Conservation (phyloP, 2,797 vertebrate genomes). For the Squalus acanthias region DNA sequence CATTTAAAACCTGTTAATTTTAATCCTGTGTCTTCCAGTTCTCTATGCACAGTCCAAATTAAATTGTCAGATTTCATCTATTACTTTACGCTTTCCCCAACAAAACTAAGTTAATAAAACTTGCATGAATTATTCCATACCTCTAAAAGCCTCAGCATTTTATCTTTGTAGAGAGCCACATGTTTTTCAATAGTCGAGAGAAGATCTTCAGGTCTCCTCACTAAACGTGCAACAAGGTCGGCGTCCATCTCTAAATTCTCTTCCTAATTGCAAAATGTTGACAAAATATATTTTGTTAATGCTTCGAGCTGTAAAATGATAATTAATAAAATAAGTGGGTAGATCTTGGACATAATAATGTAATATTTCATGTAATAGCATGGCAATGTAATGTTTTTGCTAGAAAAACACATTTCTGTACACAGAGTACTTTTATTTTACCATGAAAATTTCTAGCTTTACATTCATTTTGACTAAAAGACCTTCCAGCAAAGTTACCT, state of each 20-base stretch:
- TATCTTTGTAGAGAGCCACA: constrained; percentile 69
- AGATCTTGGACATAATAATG: background rate
- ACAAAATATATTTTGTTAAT: constrained; percentile 18
- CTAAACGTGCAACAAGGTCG: constrained; percentile 58
- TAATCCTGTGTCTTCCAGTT: too few relatives aligned
- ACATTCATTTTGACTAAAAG: background rate
- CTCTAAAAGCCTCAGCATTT: constrained; percentile 69
- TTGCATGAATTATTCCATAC: constrained; percentile 54
- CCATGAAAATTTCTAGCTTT: background rate
- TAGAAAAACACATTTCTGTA: background rate
- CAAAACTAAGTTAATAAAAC: background rate
- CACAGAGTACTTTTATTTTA: background rate
- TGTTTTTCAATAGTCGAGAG: constrained; percentile 57
- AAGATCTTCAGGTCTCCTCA: constrained; percentile 70
- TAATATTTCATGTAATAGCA: background rate
- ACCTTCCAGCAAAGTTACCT: background rate
- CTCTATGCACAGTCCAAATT: too few relatives aligned
- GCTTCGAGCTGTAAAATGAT: background rate
- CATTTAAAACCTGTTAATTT: too few relatives aligned
- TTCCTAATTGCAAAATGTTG: constrained; percentile 42
- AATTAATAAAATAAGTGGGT: background rate
- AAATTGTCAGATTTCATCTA: background rate
- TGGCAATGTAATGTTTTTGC: background rate
- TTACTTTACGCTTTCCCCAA: background rate
- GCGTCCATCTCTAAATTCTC: constrained; percentile 48